Evolutionary conservation across 2,797 vertebrate genomes (phyloP).

Genomic region (Eospalax fontanierii): DNA sequence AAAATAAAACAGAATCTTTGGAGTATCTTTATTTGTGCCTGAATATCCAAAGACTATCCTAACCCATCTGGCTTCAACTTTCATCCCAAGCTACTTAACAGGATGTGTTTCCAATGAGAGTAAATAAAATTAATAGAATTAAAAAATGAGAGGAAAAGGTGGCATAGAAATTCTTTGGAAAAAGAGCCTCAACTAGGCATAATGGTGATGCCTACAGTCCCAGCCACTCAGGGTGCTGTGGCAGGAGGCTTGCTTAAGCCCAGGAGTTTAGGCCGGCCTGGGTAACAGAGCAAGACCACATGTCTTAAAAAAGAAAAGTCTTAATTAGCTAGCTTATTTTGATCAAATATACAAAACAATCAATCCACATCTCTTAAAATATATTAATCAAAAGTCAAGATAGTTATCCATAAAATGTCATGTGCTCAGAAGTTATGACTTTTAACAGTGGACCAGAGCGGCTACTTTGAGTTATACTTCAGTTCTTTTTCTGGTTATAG

Average conservation of each 20-base stretch:
- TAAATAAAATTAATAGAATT: constrained; percentile 12
- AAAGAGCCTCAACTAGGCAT: not conserved
- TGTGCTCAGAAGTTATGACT: not conserved
- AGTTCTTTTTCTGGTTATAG: not conserved
- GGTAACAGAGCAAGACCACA: not conserved
- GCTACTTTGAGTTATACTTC: not conserved
- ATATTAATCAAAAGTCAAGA: constrained; percentile 73
- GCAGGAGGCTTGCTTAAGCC: not conserved
- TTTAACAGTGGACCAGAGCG: constrained; percentile 39
- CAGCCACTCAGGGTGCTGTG: not conserved
- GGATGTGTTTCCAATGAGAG: constrained; percentile 32
- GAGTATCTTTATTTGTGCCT: not conserved
- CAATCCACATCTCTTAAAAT: constrained; percentile 80
- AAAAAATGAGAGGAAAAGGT: not conserved
- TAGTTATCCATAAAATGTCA: not conserved
- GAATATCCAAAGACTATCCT: not conserved
- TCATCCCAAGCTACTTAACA: constrained; percentile 66
- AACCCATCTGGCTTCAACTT: not conserved
- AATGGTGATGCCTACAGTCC: not conserved
- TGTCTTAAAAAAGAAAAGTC: not conserved
- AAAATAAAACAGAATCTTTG: constrained; percentile 9
- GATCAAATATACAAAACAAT: constrained; percentile 71
- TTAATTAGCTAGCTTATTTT: constrained; percentile 67
- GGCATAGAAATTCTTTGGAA: constrained; percentile 28
- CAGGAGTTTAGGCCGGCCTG: not conserved